Conservation (phyloP, 2,888 invertebrate species). For the Candidula unifasciata region DNA sequence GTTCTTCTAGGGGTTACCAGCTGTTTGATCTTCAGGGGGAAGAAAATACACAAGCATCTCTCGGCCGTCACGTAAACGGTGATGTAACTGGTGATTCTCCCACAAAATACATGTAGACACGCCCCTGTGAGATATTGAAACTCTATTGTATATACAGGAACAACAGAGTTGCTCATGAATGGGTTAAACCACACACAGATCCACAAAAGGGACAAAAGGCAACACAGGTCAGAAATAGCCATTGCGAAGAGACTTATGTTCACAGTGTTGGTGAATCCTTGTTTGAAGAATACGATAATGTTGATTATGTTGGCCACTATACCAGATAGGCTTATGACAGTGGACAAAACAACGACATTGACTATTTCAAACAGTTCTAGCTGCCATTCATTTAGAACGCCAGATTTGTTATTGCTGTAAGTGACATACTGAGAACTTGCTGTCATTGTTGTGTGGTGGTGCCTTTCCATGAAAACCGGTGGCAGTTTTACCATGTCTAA, state of each 20-base stretch:
- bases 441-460: too few species aligned
- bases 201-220: not conserved
- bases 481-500: too few species aligned
- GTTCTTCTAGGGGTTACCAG: not conserved
- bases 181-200: not conserved
- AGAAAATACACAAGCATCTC: not conserved
- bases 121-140: not conserved
- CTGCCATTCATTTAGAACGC: too few species aligned
- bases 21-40: conserved; percentile 8
- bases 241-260: not conserved
- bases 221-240: not conserved
- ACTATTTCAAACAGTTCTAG: too few species aligned
- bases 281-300: not conserved
- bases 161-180: not conserved
- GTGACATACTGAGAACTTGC: too few species aligned
- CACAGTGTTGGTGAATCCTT: not conserved
- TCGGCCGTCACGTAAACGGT: not conserved
- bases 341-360: too few species aligned
- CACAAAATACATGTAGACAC: not conserved
- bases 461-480: too few species aligned
- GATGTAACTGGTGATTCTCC: not conserved
- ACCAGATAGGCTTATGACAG: too few species aligned
- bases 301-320: not conserved
- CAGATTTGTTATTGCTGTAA: too few species aligned
- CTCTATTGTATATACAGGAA: not conserved